Conservation (phyloP, 2,888 invertebrate genomes). For the Leptothorax acervorum region DNA sequence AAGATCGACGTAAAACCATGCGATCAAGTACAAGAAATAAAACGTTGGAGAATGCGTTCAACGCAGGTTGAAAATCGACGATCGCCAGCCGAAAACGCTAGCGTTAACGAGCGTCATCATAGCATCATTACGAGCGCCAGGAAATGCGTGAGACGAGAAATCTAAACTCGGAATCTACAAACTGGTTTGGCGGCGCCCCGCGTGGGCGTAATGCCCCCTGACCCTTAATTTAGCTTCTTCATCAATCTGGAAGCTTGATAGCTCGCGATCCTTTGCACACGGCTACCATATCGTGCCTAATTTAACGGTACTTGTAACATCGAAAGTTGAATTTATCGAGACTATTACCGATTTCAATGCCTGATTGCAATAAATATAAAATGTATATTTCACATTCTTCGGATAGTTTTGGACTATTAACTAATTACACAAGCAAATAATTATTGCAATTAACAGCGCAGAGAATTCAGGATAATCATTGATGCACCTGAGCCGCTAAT, state of each 20-base stretch:
- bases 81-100: slow-evolving; percentile 20
- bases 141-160: slow-evolving; percentile 40
- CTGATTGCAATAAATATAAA: slow-evolving; percentile 13
- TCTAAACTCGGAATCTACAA: slow-evolving; percentile 41
- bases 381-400: slow-evolving; percentile 5
- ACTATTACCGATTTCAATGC: slow-evolving; percentile 1
- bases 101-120: slow-evolving; percentile 43
- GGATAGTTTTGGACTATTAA: not conserved
- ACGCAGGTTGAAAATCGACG: slow-evolving; percentile 28
- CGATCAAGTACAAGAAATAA: slow-evolving; percentile 57
- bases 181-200: slow-evolving; percentile 44
- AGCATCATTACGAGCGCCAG: slow-evolving; percentile 22
- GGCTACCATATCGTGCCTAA: slow-evolving; percentile 25
- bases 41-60: slow-evolving; percentile 26
- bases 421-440: slow-evolving; percentile 1
- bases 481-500: not conserved
- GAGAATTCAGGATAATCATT: not conserved
- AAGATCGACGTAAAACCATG: slow-evolving; percentile 45
- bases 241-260: slow-evolving; percentile 27
- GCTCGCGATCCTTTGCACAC: not conserved
- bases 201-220: slow-evolving; percentile 31
- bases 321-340: slow-evolving; percentile 23
- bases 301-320: slow-evolving; percentile 30
- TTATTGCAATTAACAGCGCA: slow-evolving; percentile 8
- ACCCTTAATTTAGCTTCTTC: slow-evolving; percentile 39